These are phyloP conservation scores for Macaca nemestrina DNA, from an alignment of 2,113 vertebrate genomes.

Conservation along the genomic window DNA sequence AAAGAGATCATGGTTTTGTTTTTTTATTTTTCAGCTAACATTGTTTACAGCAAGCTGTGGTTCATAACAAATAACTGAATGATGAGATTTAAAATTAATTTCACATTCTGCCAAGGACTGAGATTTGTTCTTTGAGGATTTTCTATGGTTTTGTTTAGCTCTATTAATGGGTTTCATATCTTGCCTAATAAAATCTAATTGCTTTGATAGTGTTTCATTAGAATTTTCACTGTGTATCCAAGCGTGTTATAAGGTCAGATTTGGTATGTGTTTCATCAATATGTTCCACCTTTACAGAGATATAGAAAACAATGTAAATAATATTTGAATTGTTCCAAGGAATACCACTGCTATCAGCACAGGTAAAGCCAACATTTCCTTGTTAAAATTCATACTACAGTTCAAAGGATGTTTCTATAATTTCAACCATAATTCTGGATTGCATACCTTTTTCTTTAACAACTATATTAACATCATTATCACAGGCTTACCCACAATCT, in stretches of 20 bases:
- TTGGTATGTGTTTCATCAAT: background rate
- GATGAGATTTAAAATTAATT: background rate
- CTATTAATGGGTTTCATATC: background rate
- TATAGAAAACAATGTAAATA: background rate
- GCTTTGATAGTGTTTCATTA: background rate
- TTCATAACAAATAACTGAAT: background rate
- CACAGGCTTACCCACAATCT: background rate
- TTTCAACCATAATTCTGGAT: background rate
- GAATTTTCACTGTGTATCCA: background rate
- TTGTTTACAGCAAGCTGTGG: background rate
- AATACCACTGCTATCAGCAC: background rate
- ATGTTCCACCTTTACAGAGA: background rate
- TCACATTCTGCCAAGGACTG: background rate
- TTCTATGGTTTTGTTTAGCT: background rate
- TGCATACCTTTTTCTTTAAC: background rate
- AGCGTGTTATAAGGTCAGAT: background rate
- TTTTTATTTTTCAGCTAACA: background rate
- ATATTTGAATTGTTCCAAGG: background rate
- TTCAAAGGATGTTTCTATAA: background rate
- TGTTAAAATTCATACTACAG: background rate
- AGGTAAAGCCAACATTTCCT: background rate
- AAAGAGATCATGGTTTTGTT: background rate
- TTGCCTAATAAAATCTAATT: constrained; percentile 39
- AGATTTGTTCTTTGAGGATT: background rate
- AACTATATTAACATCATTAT: background rate